These are phyloP conservation scores for Centropristis striata DNA, from an alignment of 2,113 vertebrate genomes.

Conservation along the genomic window DNA sequence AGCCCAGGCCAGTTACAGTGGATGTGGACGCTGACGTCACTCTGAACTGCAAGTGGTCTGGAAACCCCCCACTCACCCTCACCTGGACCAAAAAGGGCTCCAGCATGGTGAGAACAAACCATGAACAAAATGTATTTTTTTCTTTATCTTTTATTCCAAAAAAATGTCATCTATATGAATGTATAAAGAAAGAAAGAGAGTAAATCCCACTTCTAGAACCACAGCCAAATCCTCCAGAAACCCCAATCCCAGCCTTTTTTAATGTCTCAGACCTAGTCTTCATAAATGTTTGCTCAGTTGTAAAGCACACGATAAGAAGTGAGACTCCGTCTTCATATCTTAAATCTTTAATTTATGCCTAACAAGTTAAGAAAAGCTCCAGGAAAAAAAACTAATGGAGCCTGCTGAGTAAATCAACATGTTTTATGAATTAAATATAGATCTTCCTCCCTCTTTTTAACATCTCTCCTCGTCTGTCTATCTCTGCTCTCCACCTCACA, in stretches of 20 bases:
- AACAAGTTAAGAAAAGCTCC: conserved; percentile 73
- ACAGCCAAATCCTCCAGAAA: conserved; percentile 6
- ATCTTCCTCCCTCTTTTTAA: conserved; percentile 50
- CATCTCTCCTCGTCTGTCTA: conserved; percentile 55
- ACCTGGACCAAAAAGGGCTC: conserved; percentile 98
- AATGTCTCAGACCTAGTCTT: conserved; percentile 29
- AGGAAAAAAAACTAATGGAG: conserved; percentile 71
- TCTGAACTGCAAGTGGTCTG: conserved; percentile 95
- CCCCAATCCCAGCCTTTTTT: neutral
- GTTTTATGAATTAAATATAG: conserved; percentile 81
- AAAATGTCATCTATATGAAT: neutral
- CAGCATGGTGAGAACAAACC: conserved; percentile 89
- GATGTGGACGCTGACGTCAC: conserved; percentile 95
- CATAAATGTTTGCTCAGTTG: conserved; percentile 70
- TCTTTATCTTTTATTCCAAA: too few relatives aligned
- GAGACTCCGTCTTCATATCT: conserved; percentile 51
- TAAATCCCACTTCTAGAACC: neutral
- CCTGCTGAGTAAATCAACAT: conserved; percentile 79
- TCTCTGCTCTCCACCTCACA: conserved; percentile 22
- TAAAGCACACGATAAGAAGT: conserved; percentile 51
- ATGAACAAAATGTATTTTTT: too few relatives aligned
- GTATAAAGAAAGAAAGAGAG: neutral
- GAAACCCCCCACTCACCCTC: conserved; percentile 95
- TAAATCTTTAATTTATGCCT: conserved; percentile 78
- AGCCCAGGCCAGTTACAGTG: conserved; percentile 91